Conservation (phyloP, 1,140 invertebrate species). For the Drosophila tani region DNA sequence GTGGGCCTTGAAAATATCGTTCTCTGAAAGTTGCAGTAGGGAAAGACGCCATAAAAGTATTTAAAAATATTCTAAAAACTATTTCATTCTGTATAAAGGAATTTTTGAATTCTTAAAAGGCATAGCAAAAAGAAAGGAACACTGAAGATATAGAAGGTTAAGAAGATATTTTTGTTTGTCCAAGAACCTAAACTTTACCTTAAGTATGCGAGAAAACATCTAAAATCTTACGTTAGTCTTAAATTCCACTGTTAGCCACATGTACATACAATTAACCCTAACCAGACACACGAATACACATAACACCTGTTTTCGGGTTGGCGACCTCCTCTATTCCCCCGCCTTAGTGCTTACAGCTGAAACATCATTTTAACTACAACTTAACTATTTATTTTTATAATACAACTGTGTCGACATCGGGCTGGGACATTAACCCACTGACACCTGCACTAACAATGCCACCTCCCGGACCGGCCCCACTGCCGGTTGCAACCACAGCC, state of each 20-base stretch:
- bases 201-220: slow-evolving; percentile 27
- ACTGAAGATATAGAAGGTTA: not conserved
- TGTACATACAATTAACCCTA: slow-evolving; percentile 44
- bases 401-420: slow-evolving; percentile 70
- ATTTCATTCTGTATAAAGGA: no score
- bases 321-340: slow-evolving; percentile 18
- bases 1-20: no score
- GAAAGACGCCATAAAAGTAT: no score
- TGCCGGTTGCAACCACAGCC: slow-evolving; percentile 61
- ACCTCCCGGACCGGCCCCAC: slow-evolving; percentile 71
- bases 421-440: slow-evolving; percentile 20
- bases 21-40: not conserved
- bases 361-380: slow-evolving; percentile 76
- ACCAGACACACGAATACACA: slow-evolving; percentile 40
- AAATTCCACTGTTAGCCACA: slow-evolving; percentile 48
- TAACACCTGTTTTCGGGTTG: slow-evolving; percentile 21
- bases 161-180: no score
- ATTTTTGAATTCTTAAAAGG: no score
- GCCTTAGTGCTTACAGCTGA: slow-evolving; percentile 60
- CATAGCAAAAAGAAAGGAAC: not conserved
- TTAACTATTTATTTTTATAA: slow-evolving; percentile 78
- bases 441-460: slow-evolving; percentile 23
- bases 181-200: slow-evolving; percentile 1
- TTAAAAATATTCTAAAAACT: no score
- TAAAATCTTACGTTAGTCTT: slow-evolving; percentile 43